Conservation (phyloP, 2,113 vertebrate genomes). For the Plecturocebus donacophilus region DNA sequence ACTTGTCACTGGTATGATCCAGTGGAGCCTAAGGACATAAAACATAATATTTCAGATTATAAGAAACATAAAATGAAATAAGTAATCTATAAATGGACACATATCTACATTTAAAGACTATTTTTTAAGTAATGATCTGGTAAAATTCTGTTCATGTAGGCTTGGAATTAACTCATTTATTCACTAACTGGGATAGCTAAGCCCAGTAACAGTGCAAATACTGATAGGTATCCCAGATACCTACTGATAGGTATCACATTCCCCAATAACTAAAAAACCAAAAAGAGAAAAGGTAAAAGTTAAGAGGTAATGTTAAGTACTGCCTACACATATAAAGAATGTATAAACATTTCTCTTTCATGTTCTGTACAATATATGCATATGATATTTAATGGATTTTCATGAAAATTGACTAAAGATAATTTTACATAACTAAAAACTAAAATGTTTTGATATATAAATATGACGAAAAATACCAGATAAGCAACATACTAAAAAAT, state of each 20-base stretch:
- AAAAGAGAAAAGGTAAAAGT: background rate
- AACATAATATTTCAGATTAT: slow-evolving; percentile 38
- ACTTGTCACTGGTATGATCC: slow-evolving; percentile 93
- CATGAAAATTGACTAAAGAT: slow-evolving; percentile 29
- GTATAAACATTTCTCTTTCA: background rate
- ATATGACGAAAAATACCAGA: slow-evolving; percentile 38
- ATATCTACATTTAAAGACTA: background rate
- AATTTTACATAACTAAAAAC: slow-evolving; percentile 49
- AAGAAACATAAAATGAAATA: slow-evolving; percentile 10
- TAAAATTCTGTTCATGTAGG: slow-evolving; percentile 3
- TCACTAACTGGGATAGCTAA: background rate
- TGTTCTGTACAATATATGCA: slow-evolving; percentile 40
- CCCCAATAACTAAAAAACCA: background rate
- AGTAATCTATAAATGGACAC: background rate
- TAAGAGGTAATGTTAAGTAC: background rate
- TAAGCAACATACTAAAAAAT: slow-evolving; percentile 12
- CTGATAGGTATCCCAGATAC: background rate
- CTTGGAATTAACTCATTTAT: slow-evolving; percentile 13
- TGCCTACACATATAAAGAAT: background rate
- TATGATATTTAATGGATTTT: slow-evolving; percentile 3
- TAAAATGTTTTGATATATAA: slow-evolving; percentile 43
- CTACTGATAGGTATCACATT: too few relatives aligned
- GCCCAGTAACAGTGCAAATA: background rate
- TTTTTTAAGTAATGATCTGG: slow-evolving; percentile 32
- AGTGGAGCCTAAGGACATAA: slow-evolving; percentile 86